Evolutionary conservation across 1,140 invertebrate genomes (phyloP), one percentile per base, ranked within the genome.

Genomic region (Helicoverpa armigera): DNA sequence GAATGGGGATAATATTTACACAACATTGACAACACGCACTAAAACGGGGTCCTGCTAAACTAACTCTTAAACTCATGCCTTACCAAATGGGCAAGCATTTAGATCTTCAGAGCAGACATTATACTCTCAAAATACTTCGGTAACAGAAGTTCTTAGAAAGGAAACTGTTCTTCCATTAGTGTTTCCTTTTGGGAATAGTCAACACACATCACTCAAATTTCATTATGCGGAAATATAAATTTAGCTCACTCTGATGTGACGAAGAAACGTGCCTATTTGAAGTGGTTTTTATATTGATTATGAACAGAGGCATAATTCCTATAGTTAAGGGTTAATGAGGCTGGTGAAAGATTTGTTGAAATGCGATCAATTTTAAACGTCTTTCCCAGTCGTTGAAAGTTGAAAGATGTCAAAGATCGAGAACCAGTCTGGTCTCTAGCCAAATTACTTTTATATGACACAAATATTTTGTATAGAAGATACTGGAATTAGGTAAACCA

Each of bases 131-230:
- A 79, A 79, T 79, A 79, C 65, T 18, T 35, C 23, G 9, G 76
- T 77, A 69, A 67, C 67, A 80, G 67, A 50, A 31, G 31, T 84
- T 84, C 83, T 81, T 11, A 12, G 83, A 82, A 84, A 84, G 83
- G 83, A 84, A 84, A 84, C 83, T 82, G 76, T 81, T 61, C 80
- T 77, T 82, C 83, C 83, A 84, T 84, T 84, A 82, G 76, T 67
- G 77, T 84, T 84, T 84, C 83, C 83, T 84, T 80, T 82, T 56
- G 75, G 72, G 75, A 76, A 79, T 54, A 75, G 78, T 80, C 79
- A 63, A 81, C 82, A 72, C 69, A 74, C 74, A 76, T 83, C 82
- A 83, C 67, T 83, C 82, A 83, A 79, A 80, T 80, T 80, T 80
- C 79, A 58, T 74, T 61, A 80, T 73, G 60, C 79, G 79, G 79